Conservation (phyloP, 1,140 invertebrate species). For the Bursaphelenchus mucronatus region DNA sequence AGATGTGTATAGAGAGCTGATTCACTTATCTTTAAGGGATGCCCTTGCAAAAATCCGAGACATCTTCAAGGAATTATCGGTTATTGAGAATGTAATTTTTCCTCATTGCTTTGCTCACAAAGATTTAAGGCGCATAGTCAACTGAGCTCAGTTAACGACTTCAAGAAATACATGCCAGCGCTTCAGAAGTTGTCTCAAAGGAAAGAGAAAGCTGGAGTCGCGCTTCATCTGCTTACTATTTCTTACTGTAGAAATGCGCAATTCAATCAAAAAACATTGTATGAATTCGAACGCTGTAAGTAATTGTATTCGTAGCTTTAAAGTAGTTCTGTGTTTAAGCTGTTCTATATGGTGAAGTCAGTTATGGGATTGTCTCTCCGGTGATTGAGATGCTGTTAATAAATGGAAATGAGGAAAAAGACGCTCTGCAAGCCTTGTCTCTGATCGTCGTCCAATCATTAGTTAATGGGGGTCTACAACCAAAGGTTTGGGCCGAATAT, state of each 20-base stretch:
- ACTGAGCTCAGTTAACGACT: conserved; percentile 8
- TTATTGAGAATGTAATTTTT: neutral
- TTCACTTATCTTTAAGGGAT: conserved; percentile 3
- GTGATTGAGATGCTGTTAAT: conserved; percentile 1
- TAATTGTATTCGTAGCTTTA: too few relatives aligned
- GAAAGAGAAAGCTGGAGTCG: neutral
- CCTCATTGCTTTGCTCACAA: neutral
- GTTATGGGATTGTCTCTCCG: neutral
- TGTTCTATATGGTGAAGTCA: conserved; percentile 8
- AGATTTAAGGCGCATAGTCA: conserved; percentile 5
- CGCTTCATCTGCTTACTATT: conserved; percentile 26
- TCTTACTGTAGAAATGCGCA: conserved; percentile 5
- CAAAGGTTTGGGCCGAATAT: conserved; percentile 82
- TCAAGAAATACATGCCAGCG: conserved; percentile 11
- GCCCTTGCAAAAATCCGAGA: neutral
- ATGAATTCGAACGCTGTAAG: neutral
- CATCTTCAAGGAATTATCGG: too few relatives aligned
- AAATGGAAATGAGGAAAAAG: neutral
- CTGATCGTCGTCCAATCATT: conserved; percentile 82
- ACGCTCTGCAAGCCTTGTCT: conserved; percentile 69
- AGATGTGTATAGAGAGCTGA: neutral
- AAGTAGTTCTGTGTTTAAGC: too few relatives aligned
- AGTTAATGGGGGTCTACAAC: conserved; percentile 79
- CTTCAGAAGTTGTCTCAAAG: conserved; percentile 6
- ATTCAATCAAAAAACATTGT: neutral